Conservation (phyloP, 1,140 invertebrate genomes). For the Holcopasites calliopsidis region DNA sequence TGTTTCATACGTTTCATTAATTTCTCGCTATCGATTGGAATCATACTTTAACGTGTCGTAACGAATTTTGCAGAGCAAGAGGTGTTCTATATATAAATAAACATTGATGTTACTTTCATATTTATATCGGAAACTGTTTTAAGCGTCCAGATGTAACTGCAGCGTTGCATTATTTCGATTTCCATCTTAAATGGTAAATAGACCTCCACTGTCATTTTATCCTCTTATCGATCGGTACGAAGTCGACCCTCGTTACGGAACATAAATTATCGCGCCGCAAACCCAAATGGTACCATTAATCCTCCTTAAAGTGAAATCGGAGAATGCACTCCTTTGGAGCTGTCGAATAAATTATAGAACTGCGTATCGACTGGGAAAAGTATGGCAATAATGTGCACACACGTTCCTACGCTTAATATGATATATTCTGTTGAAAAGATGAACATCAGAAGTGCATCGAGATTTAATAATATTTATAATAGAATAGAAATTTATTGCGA, state of each 20-base stretch:
- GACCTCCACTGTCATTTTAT: conserved; percentile 3
- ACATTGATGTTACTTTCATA: conserved; percentile 10
- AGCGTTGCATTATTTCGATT: conserved; percentile 9
- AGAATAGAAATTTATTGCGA: too few species aligned
- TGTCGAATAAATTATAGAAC: conserved; percentile 47
- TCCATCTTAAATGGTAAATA: conserved; percentile 19
- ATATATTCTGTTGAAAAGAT: neutral
- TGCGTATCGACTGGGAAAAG: conserved; percentile 23
- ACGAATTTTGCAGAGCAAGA: too few species aligned
- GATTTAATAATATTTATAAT: too few species aligned
- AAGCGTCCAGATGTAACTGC: neutral
- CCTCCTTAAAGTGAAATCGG: conserved; percentile 49
- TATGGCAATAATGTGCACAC: conserved; percentile 8
- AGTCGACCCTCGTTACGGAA: conserved; percentile 27
- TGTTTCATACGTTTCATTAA: too few species aligned
- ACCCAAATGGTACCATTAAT: conserved; percentile 51
- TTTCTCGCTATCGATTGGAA: too few species aligned
- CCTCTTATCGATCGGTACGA: conserved; percentile 14
- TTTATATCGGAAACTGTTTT: conserved; percentile 5
- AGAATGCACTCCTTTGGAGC: conserved; percentile 49
- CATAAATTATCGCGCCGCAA: conserved; percentile 51
- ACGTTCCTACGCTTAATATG: neutral
- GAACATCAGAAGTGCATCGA: too few species aligned
- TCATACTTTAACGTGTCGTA: too few species aligned
- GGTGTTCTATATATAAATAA: too few species aligned